Conservation (phyloP, 2,113 vertebrate genomes). For the Cebidichthys violaceus region DNA sequence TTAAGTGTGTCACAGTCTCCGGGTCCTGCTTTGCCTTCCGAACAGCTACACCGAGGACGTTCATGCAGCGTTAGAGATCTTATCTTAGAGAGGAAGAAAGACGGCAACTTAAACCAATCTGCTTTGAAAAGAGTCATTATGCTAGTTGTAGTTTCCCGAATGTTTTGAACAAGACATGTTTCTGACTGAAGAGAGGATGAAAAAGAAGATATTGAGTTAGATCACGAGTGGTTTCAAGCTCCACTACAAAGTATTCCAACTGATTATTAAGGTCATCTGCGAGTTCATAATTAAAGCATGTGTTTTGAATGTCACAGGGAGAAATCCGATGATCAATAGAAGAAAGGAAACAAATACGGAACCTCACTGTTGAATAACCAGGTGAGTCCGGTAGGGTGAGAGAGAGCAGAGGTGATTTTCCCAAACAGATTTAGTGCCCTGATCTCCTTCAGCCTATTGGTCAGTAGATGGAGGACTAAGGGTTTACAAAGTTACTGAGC, state of each 20-base stretch:
- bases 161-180: slow-evolving; percentile 2
- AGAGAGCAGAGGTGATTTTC: slow-evolving; percentile 70
- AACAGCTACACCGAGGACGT: slow-evolving; percentile 15
- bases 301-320: background rate
- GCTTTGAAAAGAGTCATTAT: background rate
- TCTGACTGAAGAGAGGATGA: background rate
- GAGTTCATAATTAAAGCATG: background rate
- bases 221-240: background rate
- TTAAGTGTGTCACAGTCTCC: slow-evolving; percentile 55
- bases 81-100: slow-evolving; percentile 3
- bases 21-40: slow-evolving; percentile 17
- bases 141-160: background rate
- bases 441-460: slow-evolving; percentile 62
- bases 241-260: background rate
- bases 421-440: slow-evolving; percentile 70
- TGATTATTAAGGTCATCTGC: background rate
- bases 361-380: slow-evolving; percentile 16
- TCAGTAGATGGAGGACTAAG: slow-evolving; percentile 28
- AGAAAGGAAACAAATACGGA: background rate
- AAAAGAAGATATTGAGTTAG: slow-evolving; percentile 13
- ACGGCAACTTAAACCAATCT: background rate
- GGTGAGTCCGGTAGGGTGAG: slow-evolving; percentile 49
- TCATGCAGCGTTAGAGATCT: background rate
- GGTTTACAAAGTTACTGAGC: slow-evolving; percentile 64
- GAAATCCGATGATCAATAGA: background rate